These are phyloP conservation scores for Drosophila bipectinata DNA, from an alignment of 1,140 invertebrate genomes.

Conservation along the genomic window DNA sequence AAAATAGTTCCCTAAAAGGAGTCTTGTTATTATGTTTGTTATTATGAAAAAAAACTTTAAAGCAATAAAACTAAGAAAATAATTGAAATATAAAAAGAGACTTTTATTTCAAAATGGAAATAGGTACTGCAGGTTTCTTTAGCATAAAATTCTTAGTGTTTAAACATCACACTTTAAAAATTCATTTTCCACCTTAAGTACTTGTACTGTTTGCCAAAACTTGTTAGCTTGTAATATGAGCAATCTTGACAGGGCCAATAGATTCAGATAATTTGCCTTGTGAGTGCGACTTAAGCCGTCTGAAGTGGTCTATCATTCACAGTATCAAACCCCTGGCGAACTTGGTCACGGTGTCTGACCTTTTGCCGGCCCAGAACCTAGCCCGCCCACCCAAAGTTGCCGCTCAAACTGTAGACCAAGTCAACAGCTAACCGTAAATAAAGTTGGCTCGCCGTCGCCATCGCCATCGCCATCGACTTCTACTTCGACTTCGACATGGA, in stretches of 20 bases:
- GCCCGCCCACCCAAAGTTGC: not conserved
- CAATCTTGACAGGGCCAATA: constrained; percentile 12
- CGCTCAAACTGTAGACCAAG: constrained; percentile 25
- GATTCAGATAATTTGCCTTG: constrained; percentile 23
- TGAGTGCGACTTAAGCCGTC: constrained; percentile 35
- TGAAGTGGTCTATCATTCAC: constrained; percentile 31
- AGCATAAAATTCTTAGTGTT: too few species aligned
- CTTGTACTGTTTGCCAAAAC: not conserved
- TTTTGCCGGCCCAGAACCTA: constrained; percentile 9
- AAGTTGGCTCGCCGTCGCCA: constrained; percentile 39
- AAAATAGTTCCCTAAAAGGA: constrained; percentile 30
- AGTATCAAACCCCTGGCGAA: constrained; percentile 3
- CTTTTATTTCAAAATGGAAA: too few species aligned
- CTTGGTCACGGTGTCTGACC: constrained; percentile 34
- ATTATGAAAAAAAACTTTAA: not conserved
- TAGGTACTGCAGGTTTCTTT: too few species aligned
- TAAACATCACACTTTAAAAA: too few species aligned
- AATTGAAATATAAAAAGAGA: too few species aligned
- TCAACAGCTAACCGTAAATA: constrained; percentile 57
- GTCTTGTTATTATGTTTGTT: constrained; percentile 14
- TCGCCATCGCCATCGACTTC: constrained; percentile 25
- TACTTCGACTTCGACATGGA: constrained; percentile 24
- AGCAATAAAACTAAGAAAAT: not conserved
- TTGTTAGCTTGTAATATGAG: constrained; percentile 8
- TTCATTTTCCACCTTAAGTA: not conserved